Base-by-base conservation (phyloP, 2,797 vertebrate species). In the Poeciliopsis paucimaculata region DNA sequence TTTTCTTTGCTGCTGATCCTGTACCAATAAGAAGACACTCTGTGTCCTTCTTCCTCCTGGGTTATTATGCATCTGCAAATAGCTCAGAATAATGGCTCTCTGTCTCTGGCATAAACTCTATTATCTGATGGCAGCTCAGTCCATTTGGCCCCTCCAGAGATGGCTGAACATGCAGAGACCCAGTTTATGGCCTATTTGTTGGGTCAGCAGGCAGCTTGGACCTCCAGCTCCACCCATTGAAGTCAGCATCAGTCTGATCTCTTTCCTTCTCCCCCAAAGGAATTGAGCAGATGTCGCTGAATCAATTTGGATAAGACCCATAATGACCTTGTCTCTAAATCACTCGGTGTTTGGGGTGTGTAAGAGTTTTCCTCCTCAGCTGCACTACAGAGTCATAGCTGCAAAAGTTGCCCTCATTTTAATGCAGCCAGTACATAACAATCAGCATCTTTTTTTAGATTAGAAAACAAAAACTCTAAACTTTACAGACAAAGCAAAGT, bases 211-310 rank as follows among this genome's bases (percentile, higher is more conserved):
- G 47, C 74, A 77, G 82, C 55, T 53, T 57, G 78, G 81, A 79
- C 68, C 78, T 83, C 73, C 77, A 53, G 70, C 73, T 72, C 81
- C 75, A 20, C 62, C 77, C 70, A 46, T 78, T 68, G 20, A 5
- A 1, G 2, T 77, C 57, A 39, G 81, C 84, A 84, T 79, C 72
- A 79, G 72, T 51, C 49, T 23, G 39, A 77, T 70, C 31, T 55
- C 16, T 66, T 53, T 75, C 41, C 73, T 76, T 72, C 72, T 83
- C 70, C 78, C 88, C 45, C n/a, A 78, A 85, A 80, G 77, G 79
- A 79, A 43, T 81, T 82, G 80, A 88, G 82, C 94, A 94, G 93
- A 94, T 93, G 91, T 84, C 82, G 83, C 86, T 81, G 82, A 94
- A 93, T 91, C 85, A 89, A 90, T 94, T 90, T 89, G 66, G 82